Conservation (phyloP, 2,888 invertebrate genomes). For the Polyommatus icarus region DNA sequence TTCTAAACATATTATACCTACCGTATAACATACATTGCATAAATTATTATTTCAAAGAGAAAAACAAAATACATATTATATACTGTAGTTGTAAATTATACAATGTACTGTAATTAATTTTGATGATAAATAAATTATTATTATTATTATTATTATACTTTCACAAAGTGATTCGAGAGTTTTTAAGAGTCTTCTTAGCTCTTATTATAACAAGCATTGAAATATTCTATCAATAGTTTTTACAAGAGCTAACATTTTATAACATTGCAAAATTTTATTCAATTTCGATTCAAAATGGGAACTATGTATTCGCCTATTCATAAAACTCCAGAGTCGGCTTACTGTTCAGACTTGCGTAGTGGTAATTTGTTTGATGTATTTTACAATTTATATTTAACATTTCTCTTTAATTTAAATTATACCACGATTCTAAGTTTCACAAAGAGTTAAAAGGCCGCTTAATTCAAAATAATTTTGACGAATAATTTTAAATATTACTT, state of each 20-base stretch:
- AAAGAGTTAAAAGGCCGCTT: neutral
- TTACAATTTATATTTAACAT: neutral
- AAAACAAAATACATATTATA: too few relatives aligned
- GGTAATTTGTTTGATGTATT: conserved; percentile 8
- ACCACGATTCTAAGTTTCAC: neutral
- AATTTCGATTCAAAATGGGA: neutral
- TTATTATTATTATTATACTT: too few relatives aligned
- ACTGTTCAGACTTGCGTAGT: neutral
- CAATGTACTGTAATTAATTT: too few relatives aligned
- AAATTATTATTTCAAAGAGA: neutral
- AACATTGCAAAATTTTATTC: neutral
- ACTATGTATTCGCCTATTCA: neutral
- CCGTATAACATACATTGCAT: neutral
- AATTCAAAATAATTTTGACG: neutral
- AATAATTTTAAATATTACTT: neutral
- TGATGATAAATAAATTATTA: too few relatives aligned
- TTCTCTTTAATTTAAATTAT: neutral
- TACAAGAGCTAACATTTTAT: neutral
- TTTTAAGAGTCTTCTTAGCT: neutral
- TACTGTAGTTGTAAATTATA: too few relatives aligned
- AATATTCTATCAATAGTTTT: neutral
- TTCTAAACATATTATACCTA: too few relatives aligned
- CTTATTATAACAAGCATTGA: too few relatives aligned
- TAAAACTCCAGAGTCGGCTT: neutral
- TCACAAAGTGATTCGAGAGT: neutral